phyloP scores from a whole-genome alignment of 2,797 vertebrate species.

The Danio aesculapii region DNA sequence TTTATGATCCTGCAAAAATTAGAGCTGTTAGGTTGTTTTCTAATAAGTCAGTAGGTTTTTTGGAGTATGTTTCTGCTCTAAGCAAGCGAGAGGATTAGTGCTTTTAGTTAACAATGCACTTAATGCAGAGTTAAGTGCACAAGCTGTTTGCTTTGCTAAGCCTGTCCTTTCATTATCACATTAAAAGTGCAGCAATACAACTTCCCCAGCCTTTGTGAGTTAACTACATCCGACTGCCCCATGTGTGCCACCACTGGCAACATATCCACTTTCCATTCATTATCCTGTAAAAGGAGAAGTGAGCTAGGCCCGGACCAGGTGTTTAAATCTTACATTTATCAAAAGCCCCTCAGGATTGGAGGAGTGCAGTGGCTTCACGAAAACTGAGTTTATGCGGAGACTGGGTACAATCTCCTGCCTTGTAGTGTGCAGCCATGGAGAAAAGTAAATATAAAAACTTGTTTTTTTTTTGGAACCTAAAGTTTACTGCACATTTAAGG shows the following conservation, averaged over 20 bases:
- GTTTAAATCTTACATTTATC: slow-evolving; percentile 50
- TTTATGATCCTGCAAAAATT: neutral
- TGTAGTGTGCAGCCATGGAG: slow-evolving; percentile 41
- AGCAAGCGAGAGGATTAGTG: slow-evolving; percentile 24
- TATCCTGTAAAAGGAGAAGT: slow-evolving; percentile 28
- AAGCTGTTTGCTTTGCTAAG: slow-evolving; percentile 45
- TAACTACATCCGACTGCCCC: slow-evolving; percentile 38
- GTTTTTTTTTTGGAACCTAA: slow-evolving; percentile 1
- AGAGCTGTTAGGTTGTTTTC: neutral
- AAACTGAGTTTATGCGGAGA: slow-evolving; percentile 49
- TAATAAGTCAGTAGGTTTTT: slow-evolving; percentile 10
- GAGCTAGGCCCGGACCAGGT: slow-evolving; percentile 42
- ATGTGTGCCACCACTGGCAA: slow-evolving; percentile 34
- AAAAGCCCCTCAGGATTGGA: slow-evolving; percentile 27
- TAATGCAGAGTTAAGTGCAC: slow-evolving; percentile 43
- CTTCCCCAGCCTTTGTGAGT: slow-evolving; percentile 15
- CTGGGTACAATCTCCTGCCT: slow-evolving; percentile 34
- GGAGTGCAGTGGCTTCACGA: slow-evolving; percentile 22
- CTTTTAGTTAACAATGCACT: slow-evolving; percentile 50
- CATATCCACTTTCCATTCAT: slow-evolving; percentile 33
- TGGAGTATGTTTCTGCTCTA: slow-evolving; percentile 7
- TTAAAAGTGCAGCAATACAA: slow-evolving; percentile 38
- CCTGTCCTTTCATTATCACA: slow-evolving; percentile 36
- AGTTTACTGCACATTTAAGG: slow-evolving; percentile 1
- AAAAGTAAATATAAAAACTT: slow-evolving; percentile 38